Conservation (phyloP, 2,113 vertebrate genomes). For the Crotophaga sulcirostris region DNA sequence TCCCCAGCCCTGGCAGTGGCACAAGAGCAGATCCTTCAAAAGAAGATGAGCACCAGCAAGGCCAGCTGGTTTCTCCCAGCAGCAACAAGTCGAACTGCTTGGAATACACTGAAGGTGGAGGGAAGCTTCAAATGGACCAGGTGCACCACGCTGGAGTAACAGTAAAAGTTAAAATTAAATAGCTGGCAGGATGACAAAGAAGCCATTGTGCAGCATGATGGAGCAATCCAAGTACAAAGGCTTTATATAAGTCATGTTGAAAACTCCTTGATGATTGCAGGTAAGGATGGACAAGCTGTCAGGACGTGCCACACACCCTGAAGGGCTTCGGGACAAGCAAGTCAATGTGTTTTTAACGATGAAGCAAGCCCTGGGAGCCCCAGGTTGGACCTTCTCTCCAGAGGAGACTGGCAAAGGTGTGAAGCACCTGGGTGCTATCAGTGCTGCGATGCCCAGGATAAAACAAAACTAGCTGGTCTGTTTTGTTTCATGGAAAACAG, state of each 20-base stretch:
- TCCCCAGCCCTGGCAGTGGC: not conserved
- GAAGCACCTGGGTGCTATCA: not conserved
- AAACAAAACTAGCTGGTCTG: not conserved
- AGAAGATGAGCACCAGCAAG: not conserved
- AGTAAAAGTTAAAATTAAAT: conserved; percentile 76
- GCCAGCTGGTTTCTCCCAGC: conserved; percentile 1
- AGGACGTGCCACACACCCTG: conserved; percentile 40
- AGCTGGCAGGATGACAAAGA: conserved; percentile 76
- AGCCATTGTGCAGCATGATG: conserved; percentile 63
- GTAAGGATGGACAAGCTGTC: conserved; percentile 53
- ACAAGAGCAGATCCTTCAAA: not conserved
- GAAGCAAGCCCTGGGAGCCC: not conserved
- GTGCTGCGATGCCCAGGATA: not conserved
- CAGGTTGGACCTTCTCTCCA: not conserved
- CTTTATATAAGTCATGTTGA: conserved; percentile 66
- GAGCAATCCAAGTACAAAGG: conserved; percentile 73
- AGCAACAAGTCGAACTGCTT: conserved; percentile 30
- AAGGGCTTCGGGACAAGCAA: not conserved
- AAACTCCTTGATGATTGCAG: conserved; percentile 72
- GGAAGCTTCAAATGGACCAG: conserved; percentile 38
- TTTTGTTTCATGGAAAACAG: not conserved
- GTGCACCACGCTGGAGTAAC: conserved; percentile 17
- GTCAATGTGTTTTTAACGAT: not conserved
- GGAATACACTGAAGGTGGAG: conserved; percentile 4
- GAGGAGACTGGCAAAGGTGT: not conserved